Conservation (phyloP, 2,113 vertebrate species). For the Canis aureus region DNA sequence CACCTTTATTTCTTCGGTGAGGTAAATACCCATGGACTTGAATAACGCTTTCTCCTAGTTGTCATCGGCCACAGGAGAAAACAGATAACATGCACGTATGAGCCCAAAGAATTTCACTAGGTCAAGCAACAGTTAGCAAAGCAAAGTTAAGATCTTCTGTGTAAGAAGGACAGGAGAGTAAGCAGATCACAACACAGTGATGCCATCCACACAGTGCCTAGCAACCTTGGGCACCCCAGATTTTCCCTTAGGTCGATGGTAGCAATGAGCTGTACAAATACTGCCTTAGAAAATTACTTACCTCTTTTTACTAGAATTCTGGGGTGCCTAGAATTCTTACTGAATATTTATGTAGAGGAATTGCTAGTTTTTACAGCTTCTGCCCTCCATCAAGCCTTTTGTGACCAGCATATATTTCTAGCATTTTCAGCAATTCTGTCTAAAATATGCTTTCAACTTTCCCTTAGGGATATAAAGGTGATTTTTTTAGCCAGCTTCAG, state of each 20-base stretch:
- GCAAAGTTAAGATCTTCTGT: neutral
- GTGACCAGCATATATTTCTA: neutral
- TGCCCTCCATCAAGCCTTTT: neutral
- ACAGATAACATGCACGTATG: neutral
- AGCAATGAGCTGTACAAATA: neutral
- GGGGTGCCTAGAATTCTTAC: neutral
- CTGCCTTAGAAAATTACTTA: neutral
- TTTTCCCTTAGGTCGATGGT: neutral
- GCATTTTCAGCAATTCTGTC: neutral
- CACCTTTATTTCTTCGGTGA: constrained; percentile 15
- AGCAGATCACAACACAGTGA: neutral
- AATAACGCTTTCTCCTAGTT: neutral
- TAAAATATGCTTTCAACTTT: neutral
- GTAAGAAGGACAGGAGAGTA: neutral
- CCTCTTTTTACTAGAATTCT: constrained; percentile 8
- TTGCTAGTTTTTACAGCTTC: constrained; percentile 17
- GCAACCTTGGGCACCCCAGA: neutral
- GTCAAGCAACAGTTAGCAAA: constrained; percentile 4
- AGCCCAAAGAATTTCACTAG: constrained; percentile 34
- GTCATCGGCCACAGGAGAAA: neutral
- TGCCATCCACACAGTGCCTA: neutral
- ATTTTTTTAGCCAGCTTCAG: neutral
- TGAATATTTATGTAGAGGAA: neutral
- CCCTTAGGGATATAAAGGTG: neutral
- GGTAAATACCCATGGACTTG: neutral